Base-by-base conservation (phyloP, 2,113 vertebrate genomes). In the Oryzias woworae region DNA sequence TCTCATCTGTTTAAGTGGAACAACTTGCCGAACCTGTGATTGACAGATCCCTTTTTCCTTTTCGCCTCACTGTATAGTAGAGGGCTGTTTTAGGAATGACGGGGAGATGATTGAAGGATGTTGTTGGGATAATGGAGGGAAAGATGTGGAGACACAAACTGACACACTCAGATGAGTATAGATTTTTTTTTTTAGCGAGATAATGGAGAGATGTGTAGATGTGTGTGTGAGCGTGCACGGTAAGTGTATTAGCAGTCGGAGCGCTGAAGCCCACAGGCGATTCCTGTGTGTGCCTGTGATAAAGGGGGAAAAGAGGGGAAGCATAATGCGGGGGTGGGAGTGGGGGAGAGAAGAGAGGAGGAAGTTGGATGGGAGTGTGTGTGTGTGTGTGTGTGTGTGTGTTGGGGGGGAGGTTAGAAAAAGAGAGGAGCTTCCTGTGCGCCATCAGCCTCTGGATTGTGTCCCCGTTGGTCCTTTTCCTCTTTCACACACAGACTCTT, bases 271-370 rank as follows among this genome's bases (percentile, higher is more conserved):
- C 92, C 89, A 85, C 78, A 75, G 91, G 92, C 90, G 73, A 87
- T 92, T 93, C 91, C 91, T 93, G 92, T 93, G 92, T 92, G 89
- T 88, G 89, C 83, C 82, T 82, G 88, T 77, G 91, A 93, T 92
- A 92, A 93, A 91, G 87, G 86, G 44, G 87, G 69, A 73, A 90
- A 90, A 79, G 85, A 81, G 88, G 90, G 91, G 91, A 92, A 92
- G 83, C 88, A 85, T 81, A 84, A 77, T 73, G 62, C 73, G 75
- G 83, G 71, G 41, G 54, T 64, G 43, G 63, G 36, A 71, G 75
- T 28, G 26, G 36, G 47, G 47, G 58, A 7, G 58, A 28, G 67
- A 50, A 45, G 64, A 42, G 18, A 8, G 5, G 12, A 2, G 46
- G 7, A 46, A 46, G 15, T 62, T 50, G 57, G 75, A 62, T 18